Evolutionary conservation across 1,140 invertebrate species (phyloP).

Genomic region (Caerostris extrusa): DNA sequence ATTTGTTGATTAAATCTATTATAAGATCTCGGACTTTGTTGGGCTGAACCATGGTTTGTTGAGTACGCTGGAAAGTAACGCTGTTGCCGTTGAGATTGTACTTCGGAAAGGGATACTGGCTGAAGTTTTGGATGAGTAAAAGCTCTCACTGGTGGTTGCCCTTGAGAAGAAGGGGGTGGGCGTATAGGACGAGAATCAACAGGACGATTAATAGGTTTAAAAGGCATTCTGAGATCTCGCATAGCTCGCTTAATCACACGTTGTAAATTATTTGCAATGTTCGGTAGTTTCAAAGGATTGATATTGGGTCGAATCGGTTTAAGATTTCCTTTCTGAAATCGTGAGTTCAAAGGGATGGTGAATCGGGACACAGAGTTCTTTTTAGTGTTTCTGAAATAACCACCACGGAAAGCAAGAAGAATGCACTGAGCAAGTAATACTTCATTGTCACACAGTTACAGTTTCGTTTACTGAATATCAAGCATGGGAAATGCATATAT

Average conservation of each 20-base stretch:
- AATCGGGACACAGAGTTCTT: not conserved
- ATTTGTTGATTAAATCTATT: not conserved
- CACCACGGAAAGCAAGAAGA: not conserved
- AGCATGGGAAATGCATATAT: not conserved
- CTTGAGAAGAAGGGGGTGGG: not conserved
- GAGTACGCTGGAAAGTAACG: slow-evolving; percentile 38
- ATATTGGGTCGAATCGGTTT: not conserved
- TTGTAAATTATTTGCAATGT: not conserved
- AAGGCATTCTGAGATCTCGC: slow-evolving; percentile 54
- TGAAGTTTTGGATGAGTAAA: slow-evolving; percentile 5
- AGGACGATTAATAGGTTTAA: not conserved
- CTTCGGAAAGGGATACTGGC: not conserved
- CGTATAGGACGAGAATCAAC: not conserved
- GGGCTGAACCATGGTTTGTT: not conserved
- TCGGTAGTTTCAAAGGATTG: not conserved
- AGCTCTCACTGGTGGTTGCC: not conserved
- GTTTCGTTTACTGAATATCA: not conserved
- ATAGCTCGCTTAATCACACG: slow-evolving; percentile 1
- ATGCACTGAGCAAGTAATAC: not conserved
- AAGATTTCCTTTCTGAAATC: not conserved
- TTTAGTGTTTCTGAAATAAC: not conserved
- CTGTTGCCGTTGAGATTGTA: slow-evolving; percentile 5
- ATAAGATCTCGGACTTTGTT: not conserved
- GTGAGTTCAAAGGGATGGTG: not conserved
- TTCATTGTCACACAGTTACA: not conserved